Evolutionary conservation across 2,797 vertebrate species (phyloP).

Genomic region (Clarias pachynema): DNA sequence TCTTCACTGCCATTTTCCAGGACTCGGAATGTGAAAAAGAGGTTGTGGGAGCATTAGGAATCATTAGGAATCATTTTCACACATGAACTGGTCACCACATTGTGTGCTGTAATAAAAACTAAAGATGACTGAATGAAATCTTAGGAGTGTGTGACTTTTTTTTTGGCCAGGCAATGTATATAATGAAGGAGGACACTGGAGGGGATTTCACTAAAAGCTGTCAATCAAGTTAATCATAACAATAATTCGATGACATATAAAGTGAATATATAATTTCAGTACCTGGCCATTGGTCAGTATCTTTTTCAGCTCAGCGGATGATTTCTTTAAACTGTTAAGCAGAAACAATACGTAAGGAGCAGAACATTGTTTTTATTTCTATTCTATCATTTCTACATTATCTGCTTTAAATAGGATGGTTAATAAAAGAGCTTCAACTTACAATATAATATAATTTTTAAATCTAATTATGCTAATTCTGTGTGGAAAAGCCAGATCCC

Average conservation of each 20-base stretch:
- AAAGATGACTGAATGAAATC: no score
- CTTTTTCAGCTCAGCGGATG: conserved; percentile 96
- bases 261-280: conserved; percentile 43
- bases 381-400: neutral
- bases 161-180: neutral
- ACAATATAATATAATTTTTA: neutral
- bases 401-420: neutral
- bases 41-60: no score
- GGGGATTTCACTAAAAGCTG: neutral
- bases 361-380: neutral
- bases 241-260: neutral
- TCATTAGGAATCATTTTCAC: no score
- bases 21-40: no score
- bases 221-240: conserved; percentile 1
- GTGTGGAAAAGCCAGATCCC: conserved; percentile 1
- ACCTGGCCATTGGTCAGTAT: conserved; percentile 96
- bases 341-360: conserved; percentile 17
- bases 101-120: no score
- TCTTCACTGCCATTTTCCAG: no score
- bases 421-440: conserved; percentile 1
- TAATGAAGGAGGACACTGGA: neutral
- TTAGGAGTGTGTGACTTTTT: no score
- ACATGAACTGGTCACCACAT: no score
- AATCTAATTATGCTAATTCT: neutral
- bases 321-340: conserved; percentile 86